These are phyloP conservation scores for Lysiphlebus fabarum DNA, from an alignment of 1,140 invertebrate genomes.

Conservation along the genomic window DNA sequence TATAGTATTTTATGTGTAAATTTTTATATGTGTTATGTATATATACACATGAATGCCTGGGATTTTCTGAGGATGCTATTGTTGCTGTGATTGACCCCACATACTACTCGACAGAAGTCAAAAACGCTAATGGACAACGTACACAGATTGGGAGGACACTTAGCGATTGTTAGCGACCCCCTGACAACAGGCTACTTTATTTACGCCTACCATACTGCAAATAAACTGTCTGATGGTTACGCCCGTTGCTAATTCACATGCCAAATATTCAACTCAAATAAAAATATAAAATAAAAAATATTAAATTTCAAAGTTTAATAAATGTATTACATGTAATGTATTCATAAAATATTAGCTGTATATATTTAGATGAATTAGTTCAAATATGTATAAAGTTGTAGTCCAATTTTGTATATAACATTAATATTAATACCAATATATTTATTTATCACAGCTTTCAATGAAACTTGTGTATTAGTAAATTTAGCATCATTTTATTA, in stretches of 20 bases:
- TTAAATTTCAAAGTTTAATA: not conserved
- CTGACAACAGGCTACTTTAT: conserved; percentile 33
- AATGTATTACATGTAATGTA: too few species aligned
- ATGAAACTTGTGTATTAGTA: too few species aligned
- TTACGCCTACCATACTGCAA: conserved; percentile 28
- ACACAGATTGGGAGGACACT: conserved; percentile 36
- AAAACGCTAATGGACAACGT: conserved; percentile 24
- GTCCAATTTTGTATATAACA: too few species aligned
- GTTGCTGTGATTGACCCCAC: conserved; percentile 21
- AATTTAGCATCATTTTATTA: too few species aligned
- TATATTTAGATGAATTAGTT: too few species aligned
- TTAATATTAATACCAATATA: too few species aligned
- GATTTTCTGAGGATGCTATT: not conserved
- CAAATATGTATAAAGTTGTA: too few species aligned
- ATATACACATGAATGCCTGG: not conserved
- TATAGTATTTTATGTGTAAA: conserved; percentile 27
- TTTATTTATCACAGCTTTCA: too few species aligned
- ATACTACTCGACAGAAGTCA: not conserved
- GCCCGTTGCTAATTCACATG: conserved; percentile 30
- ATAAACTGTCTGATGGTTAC: conserved; percentile 30
- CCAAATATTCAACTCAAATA: conserved; percentile 10
- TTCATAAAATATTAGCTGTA: too few species aligned
- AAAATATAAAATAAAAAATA: not conserved
- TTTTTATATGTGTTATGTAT: conserved; percentile 12
- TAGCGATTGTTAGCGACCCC: conserved; percentile 33